phyloP scores from a whole-genome alignment of 2,888 invertebrate species.

The Drosophila quinaria region DNA sequence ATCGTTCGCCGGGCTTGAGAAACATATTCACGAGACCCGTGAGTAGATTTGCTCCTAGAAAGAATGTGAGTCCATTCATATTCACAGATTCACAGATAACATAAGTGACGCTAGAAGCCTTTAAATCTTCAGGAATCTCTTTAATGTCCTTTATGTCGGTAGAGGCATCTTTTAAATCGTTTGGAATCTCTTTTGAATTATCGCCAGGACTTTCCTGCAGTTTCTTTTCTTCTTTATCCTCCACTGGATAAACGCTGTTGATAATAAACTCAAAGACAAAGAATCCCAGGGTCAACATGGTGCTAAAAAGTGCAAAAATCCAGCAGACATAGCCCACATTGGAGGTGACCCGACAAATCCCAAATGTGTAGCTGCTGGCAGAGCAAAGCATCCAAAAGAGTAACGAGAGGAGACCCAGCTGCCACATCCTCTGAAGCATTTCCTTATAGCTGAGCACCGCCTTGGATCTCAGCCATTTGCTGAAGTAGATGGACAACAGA shows the following conservation, averaged over 20 bases:
- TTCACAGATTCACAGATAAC: constrained; percentile 88
- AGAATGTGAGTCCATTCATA: constrained; percentile 93
- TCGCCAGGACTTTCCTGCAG: too few species aligned
- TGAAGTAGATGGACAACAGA: constrained; percentile 89
- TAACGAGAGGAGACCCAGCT: constrained; percentile 32
- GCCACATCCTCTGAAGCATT: constrained; percentile 70
- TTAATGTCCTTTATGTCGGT: too few species aligned
- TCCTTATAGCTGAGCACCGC: constrained; percentile 70
- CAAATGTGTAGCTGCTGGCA: constrained; percentile 86
- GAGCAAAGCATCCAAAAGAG: constrained; percentile 86
- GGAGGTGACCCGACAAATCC: constrained; percentile 92
- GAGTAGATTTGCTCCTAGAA: constrained; percentile 92
- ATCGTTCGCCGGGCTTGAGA: constrained; percentile 88
- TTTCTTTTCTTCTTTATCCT: neutral
- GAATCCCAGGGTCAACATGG: constrained; percentile 89
- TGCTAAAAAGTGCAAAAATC: constrained; percentile 89
- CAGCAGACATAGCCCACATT: constrained; percentile 94
- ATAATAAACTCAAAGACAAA: constrained; percentile 84
- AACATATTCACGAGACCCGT: constrained; percentile 94
- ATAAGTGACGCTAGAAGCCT: neutral
- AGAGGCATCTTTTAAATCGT: neutral
- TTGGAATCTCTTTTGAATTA: constrained; percentile 3
- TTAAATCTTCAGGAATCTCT: neutral
- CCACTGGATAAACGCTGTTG: constrained; percentile 23
- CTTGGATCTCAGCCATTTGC: constrained; percentile 86